Conservation (phyloP, 2,113 vertebrate species). For the Oreochromis niloticus region DNA sequence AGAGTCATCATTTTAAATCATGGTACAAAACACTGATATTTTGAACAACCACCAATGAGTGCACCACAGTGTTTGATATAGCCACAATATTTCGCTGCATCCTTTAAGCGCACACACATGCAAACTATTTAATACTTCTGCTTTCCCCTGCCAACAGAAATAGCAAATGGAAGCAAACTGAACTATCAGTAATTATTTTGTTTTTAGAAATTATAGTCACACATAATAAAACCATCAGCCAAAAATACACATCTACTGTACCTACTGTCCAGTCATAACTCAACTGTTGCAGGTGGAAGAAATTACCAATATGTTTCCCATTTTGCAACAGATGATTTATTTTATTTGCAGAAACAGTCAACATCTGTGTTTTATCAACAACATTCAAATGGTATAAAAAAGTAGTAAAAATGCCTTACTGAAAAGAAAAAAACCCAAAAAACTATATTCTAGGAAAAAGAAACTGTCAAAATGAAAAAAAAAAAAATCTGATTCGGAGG, state of each 20-base stretch:
- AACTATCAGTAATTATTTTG: background rate
- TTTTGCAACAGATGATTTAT: slow-evolving; percentile 68
- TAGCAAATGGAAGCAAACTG: background rate
- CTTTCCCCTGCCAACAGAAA: background rate
- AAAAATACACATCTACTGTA: background rate
- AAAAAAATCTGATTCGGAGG: slow-evolving; percentile 36
- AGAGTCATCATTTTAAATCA: background rate
- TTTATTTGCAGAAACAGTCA: slow-evolving; percentile 64
- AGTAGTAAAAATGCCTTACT: slow-evolving; percentile 37
- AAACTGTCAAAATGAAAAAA: slow-evolving; percentile 45
- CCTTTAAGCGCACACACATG: background rate
- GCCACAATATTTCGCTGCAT: background rate
- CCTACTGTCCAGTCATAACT: slow-evolving; percentile 23
- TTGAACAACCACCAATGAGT: background rate
- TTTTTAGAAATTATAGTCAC: background rate
- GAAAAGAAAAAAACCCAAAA: slow-evolving; percentile 3
- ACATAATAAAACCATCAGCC: slow-evolving; percentile 22
- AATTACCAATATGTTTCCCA: slow-evolving; percentile 45
- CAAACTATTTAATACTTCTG: background rate
- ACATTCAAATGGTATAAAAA: slow-evolving; percentile 66
- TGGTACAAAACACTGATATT: background rate
- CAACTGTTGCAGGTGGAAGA: slow-evolving; percentile 32
- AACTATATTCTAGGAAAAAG: slow-evolving; percentile 47
- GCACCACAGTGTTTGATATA: background rate
- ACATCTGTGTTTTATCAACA: slow-evolving; percentile 74